phyloP scores from a whole-genome alignment of 1,140 invertebrate genomes.

The Sinonovacula constricta region DNA sequence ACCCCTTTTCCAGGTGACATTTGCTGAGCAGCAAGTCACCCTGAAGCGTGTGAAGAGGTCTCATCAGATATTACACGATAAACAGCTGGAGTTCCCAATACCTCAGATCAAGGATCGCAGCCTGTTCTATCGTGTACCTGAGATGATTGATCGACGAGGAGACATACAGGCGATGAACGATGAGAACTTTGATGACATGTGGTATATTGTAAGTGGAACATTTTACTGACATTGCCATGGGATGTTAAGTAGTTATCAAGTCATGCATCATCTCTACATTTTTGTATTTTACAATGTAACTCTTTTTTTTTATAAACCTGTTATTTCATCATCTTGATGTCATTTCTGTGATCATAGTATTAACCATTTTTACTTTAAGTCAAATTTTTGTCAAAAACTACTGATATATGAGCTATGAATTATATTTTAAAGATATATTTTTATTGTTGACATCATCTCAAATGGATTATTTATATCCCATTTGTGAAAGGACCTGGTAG shows the following conservation, averaged over 20 bases:
- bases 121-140: constrained; percentile 57
- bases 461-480: too few relatives aligned
- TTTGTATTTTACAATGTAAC: neutral
- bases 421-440: too few relatives aligned
- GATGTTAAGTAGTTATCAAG: neutral
- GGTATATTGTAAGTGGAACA: constrained; percentile 78
- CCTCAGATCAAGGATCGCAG: constrained; percentile 62
- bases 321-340: neutral
- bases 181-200: constrained; percentile 74
- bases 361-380: too few relatives aligned
- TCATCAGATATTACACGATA: constrained; percentile 68
- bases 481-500: too few relatives aligned
- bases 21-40: constrained; percentile 68
- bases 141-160: constrained; percentile 37
- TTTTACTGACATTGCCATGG: neutral
- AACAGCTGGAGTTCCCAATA: constrained; percentile 67
- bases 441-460: too few relatives aligned
- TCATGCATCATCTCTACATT: neutral
- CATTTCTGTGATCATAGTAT: too few relatives aligned
- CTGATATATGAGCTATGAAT: too few relatives aligned
- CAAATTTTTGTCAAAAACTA: too few relatives aligned
- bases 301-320: too few relatives aligned
- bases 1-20: constrained; percentile 67
- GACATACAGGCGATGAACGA: constrained; percentile 19
- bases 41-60: constrained; percentile 66